Evolutionary conservation across 1,140 invertebrate species (phyloP), one percentile per base, ranked within the genome.

Genomic region (Antheraea mylitta): DNA sequence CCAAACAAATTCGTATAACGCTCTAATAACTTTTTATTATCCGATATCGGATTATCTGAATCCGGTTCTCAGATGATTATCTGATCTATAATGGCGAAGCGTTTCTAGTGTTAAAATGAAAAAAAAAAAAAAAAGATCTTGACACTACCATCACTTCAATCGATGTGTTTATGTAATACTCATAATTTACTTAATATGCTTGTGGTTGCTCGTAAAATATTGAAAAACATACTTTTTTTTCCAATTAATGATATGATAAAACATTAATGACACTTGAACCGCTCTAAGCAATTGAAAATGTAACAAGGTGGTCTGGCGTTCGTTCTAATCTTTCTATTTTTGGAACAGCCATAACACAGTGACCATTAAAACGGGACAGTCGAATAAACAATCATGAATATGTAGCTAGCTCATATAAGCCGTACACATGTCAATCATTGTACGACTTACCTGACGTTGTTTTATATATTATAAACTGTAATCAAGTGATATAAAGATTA

Each of bases 241-340:
- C 45, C 1, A 13, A 53, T 16, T 53, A 18, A 64, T 59, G 67
- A 69, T 67, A 64, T 63, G 53, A 65, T 65, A 65, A 65, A 18
- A 65, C 6, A 38, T 64, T 37, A 58, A 16, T 58, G 66, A 16
- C 53, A 48, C 59, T 70, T 38, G 62, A 8, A 30, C 9, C 53
- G 66, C 74, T 62, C 59, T 38, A 58, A 60, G 69, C 67, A 60
- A 36, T 73, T 71, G 66, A 58, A 76, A 73, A 68, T 77, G 77
- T 80, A 79, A 78, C 83, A 78, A 82, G 83, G 81, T 78, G 74
- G 74, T 82, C 77, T 45, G 71, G 68, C 69, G 63, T 65, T 74
- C 71, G 62, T 63, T 75, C 74, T 79, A 82, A 79, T 83, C 79
- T 82, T 76, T 80, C 79, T 83, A 78, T 78, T 85, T 83, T 82